Base-by-base conservation (phyloP, 1,140 invertebrate genomes). In the Phortica variegata region DNA sequence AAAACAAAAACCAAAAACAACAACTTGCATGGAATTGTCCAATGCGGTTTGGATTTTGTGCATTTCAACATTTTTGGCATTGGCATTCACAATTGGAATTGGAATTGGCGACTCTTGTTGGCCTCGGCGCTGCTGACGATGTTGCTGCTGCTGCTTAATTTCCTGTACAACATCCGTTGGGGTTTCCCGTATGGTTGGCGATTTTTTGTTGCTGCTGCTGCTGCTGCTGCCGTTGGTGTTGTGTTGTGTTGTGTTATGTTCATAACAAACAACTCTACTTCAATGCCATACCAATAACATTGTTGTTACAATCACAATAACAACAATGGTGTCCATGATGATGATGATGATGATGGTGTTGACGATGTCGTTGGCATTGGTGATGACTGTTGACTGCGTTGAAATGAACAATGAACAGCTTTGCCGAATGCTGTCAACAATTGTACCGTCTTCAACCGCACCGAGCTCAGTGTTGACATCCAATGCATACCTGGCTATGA, bases 401-500 rank as follows among this genome's bases (percentile, higher is more conserved):
- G n/a, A n/a, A n/a, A n/a, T n/a, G n/a, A n/a, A n/a, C n/a, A n/a
- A n/a, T n/a, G n/a, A n/a, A 49, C 73, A 87, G 85, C 84, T 18
- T 83, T 85, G 73, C 87, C 87, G 38, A 85, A 83, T 61, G 80
- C 84, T 18, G 85, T 88, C 19, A 82, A 80, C 48, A 89, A 88
- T 73, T 89, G 87, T 65, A 83, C 82, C 13, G 77, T 88, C 44
- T 82, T 81, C 20, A 89, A 88, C 69, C 84, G 87, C 60, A 88
- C 86, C 2, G 83, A 83, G 55, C 84, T 80, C 51, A 87, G 84
- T 43, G 84, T 90, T 33, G 85, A 87, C 57, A 83, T 91, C 6
- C 83, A 87, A 43, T 91, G 89, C 75, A 79, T 80, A 34, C 86
- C 87, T 58, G 87, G 87, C 34, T 90, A 88, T 74, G 87, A 90